Evolutionary conservation across 53 echinoderm and acorn worm species (phyloP), one percentile per base, ranked within the genome.

Genomic region (Apostichopus leukothele): DNA sequence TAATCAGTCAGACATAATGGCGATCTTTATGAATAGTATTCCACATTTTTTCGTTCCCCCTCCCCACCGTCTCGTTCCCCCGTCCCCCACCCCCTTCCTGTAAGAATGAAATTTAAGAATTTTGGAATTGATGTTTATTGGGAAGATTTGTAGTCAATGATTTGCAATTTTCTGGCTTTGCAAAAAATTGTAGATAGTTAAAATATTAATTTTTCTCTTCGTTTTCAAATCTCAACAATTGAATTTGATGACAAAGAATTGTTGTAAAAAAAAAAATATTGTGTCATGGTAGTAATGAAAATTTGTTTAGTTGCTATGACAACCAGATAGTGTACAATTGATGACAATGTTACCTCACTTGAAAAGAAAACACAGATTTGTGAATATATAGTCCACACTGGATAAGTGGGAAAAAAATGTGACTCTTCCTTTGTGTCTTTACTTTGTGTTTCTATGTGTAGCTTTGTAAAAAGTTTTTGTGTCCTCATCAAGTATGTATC

Each of bases 311-410:
- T 79, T 79, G 79, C 79, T 79, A 79, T 53, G 13, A 79, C 79
- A 84, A 84, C 25, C 60, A 66, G 84, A 84, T 84, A 84, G 61
- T 84, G 84, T 84, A 84, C 84, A 84, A 84, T 84, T 84, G 79
- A 61, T 84, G 84, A 84, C 84, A 66, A 84, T 84, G 84, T 84
- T 84, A 84, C 84, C 84, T 84, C 84, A 84, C 84, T 84, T 61
- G 26, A 84, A 60, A 84, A 84, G 66, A 84, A 63, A 79, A 79
- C 79, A 79, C 79, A 79, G 79, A 79, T 79, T 79, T 79, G 79
- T 79, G 79, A 79, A 79, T 79, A 79, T 79, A 79, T 79, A 79
- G 79, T 79, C 79, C 79, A 51, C 52, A 52, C 79, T 79, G 79
- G 79, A 79, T 79, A 52, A 51, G 53, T 79, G 79, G 79, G 79